Evolutionary conservation across 53 echinoderm and acorn worm genomes (phyloP), one percentile per base, ranked within the genome.

Genomic region (Patiria pectinifera): DNA sequence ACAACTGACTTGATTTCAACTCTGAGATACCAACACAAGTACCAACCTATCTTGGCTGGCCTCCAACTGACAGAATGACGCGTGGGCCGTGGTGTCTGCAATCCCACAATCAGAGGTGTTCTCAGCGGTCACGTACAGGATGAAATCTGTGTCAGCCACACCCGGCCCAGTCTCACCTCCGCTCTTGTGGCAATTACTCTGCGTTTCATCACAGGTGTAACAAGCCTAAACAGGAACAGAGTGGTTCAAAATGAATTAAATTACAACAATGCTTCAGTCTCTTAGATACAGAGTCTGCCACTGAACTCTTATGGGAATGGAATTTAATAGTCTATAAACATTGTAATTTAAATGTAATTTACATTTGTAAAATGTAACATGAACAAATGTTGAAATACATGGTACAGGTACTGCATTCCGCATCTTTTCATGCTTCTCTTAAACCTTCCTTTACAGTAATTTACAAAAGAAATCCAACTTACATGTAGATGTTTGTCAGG

Each of bases 21-120:
- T 25, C 59, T 79, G 25, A 59, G 13, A 58, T 89, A 35, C 35
- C 0, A 35, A 35, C 35, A 35, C 35, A 35, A 35, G 35, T 35
- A 62, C 91, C 44, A 11, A 96, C 97, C 97, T 95, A 61, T 97
- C 97, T 78, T 96, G 62, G 18, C 75, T 78, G 16, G 95, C 94
- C 76, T 97, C 97, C 77, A 96, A 89, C 58, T 97, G 97, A 45
- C 97, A 97, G 86, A 93, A 96, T 3, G 97, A 95, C 18, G 97
- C 97, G 91, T 96, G 96, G 45, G 96, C 97, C 11, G 94, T 96
- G 82, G 96, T 97, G 86, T 97, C 97, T 2, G 91, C 91, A 6
- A 93, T 85, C 80, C 82, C 62, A 59, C 97, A 97, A 21, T 95
- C 91, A 45, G 45, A 10, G 2, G 96, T 95, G 44, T 93, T 89